Percentiles rank a stretch among this genome's conserved stretches.
Conservation (phyloP, 2,797 vertebrate species). For the Zalophus californianus region DNA sequence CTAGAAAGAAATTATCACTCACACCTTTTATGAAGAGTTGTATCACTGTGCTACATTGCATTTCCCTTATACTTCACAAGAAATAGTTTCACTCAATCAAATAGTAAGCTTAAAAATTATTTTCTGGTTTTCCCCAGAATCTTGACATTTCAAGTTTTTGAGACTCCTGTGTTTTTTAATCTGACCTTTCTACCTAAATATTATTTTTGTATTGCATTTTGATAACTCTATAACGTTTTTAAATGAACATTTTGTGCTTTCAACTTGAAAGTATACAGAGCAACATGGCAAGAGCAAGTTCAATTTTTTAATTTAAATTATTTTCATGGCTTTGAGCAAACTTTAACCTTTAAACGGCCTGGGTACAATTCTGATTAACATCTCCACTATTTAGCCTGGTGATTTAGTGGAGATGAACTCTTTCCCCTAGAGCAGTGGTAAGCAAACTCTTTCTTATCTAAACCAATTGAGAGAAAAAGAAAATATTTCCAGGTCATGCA, state of each 20-base stretch:
- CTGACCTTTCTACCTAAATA: conserved; percentile 83
- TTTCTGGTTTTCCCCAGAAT: conserved; percentile 62
- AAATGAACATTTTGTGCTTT: conserved; percentile 61
- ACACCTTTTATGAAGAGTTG: background rate
- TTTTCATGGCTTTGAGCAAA: conserved; percentile 70
- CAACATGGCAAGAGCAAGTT: conserved; percentile 49
- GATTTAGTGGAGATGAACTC: background rate
- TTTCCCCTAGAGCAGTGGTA: background rate
- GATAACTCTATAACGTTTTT: conserved; percentile 79
- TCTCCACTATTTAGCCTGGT: background rate
- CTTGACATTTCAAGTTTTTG: conserved; percentile 75
- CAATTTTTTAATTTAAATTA: conserved; percentile 73
- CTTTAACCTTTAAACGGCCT: conserved; percentile 64
- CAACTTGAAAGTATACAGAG: conserved; percentile 29
- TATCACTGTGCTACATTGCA: background rate
- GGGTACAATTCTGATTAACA: conserved; percentile 61
- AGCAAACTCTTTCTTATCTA: background rate
- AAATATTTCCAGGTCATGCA: background rate
- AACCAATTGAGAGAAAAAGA: conserved; percentile 34
- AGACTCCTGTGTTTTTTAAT: conserved; percentile 56
- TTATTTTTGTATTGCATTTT: conserved; percentile 81
- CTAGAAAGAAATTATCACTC: background rate
- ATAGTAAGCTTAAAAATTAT: conserved; percentile 55
- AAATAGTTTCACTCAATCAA: conserved; percentile 57
- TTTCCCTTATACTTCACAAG: conserved; percentile 31